Evolutionary conservation across 2,113 vertebrate genomes (phyloP).

Genomic region (Indri indri): DNA sequence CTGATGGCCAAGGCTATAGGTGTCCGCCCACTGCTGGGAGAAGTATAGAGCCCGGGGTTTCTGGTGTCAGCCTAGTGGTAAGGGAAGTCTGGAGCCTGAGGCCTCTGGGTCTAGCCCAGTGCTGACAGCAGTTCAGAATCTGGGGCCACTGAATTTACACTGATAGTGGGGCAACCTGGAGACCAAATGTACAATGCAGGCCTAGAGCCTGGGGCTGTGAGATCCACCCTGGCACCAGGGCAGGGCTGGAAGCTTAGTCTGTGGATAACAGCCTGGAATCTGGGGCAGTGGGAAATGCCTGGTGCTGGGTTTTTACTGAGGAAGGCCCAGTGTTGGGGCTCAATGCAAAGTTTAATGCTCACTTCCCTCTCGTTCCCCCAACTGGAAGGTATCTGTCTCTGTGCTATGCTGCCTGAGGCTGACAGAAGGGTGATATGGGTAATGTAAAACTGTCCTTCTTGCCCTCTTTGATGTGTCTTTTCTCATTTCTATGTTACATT

Average conservation of each 20-base stretch:
- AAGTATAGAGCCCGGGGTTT: no score
- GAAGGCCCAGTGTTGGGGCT: no score
- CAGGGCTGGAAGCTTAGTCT: background rate
- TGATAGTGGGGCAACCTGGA: background rate
- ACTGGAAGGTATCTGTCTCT: background rate
- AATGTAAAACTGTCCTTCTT: background rate
- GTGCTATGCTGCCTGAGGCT: background rate
- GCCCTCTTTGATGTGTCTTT: background rate
- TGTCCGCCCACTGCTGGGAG: no score
- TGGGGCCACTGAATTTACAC: no score
- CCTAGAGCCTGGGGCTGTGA: background rate
- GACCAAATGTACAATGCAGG: no score
- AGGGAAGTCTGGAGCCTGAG: background rate
- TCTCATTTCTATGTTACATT: no score
- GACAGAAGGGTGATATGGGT: no score
- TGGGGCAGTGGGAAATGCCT: no score
- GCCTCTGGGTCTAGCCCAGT: fast-evolving
- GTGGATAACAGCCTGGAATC: background rate
- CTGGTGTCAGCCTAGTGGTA: no score
- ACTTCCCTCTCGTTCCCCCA: no score
- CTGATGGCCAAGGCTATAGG: background rate
- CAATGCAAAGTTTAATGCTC: no score
- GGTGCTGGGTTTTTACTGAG: no score
- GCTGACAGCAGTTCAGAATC: background rate
- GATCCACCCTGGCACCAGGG: background rate